Evolutionary conservation across 1,140 invertebrate species (phyloP).

Genomic region (Ctenoplectra terminalis): DNA sequence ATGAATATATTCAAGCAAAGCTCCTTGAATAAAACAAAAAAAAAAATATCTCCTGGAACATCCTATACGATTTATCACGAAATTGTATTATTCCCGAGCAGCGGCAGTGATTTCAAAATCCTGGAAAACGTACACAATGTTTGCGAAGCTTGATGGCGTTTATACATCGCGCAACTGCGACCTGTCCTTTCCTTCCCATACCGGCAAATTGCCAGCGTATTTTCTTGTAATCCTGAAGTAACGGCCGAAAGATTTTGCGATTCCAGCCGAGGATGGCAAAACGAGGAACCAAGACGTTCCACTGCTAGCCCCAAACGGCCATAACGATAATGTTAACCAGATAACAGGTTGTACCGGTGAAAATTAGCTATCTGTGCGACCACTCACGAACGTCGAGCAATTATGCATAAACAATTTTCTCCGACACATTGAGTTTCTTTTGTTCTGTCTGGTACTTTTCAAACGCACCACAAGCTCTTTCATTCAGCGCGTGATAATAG

Average conservation of each 20-base stretch:
- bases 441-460: background rate
- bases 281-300: background rate
- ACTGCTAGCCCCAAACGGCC: background rate
- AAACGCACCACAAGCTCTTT: too few relatives aligned
- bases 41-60: background rate
- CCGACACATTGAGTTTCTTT: background rate
- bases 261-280: background rate
- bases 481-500: background rate
- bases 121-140: background rate
- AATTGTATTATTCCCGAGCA: background rate
- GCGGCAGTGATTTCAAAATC: background rate
- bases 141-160: background rate
- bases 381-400: background rate
- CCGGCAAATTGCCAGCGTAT: constrained; percentile 38
- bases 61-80: background rate
- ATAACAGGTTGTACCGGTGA: background rate
- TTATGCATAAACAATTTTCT: background rate
- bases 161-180: background rate
- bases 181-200: constrained; percentile 1
- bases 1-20: background rate
- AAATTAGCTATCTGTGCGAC: background rate
- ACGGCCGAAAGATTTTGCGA: constrained; percentile 28
- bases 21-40: background rate
- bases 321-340: constrained; percentile 30
- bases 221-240: constrained; percentile 32